Evolutionary conservation across 2,888 invertebrate genomes (phyloP), one percentile per base, ranked within the genome.

Genomic region (Hyppa rectilinea): DNA sequence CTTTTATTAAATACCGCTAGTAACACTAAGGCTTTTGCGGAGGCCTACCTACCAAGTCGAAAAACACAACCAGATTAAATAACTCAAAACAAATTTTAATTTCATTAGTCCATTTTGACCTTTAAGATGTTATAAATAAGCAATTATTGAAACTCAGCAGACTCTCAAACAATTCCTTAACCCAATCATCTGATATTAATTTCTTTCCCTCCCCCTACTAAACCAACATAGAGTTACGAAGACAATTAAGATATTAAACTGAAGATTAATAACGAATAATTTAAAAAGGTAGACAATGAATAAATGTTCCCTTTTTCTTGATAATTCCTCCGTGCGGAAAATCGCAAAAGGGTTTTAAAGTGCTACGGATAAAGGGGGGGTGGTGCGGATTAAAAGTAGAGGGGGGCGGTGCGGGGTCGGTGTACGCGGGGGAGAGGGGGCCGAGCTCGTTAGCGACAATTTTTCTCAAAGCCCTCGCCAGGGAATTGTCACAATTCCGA

Each of bases 261-360:
- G 74, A 72, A 78, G 80, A 88, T 86, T 84, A 84, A 81, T 80
- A 78, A 73, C 61, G 82, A 79, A 82, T 82, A 71, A 80, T 79
- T 70, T 78, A 73, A 83, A 85, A 78, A 70, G 70, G 88, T 88
- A 87, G 90, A 92, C 89, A 92, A 91, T 91, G 89, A 92, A 90
- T 89, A 90, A 87, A 88, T 87, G 85, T 88, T 88, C 88, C 87
- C 89, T 92, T 91, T 92, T 93, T 91, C 93, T 93, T 93, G 89
- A 92, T 92, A 92, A 93, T 92, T 91, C 90, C 87, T 90, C 91
- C 88, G 89, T 87, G 91, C 89, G 91, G 92, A 94, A 94, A 94
- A 94, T 94, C 91, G 92, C 91, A 92, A 94, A 93, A 94, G 94
- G 95, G 94, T 92, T 95, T 95, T 94, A 94, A 95, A 95, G 93